These are phyloP conservation scores for Nephotettix cincticeps DNA, from an alignment of 1,140 invertebrate genomes.

Conservation along the genomic window DNA sequence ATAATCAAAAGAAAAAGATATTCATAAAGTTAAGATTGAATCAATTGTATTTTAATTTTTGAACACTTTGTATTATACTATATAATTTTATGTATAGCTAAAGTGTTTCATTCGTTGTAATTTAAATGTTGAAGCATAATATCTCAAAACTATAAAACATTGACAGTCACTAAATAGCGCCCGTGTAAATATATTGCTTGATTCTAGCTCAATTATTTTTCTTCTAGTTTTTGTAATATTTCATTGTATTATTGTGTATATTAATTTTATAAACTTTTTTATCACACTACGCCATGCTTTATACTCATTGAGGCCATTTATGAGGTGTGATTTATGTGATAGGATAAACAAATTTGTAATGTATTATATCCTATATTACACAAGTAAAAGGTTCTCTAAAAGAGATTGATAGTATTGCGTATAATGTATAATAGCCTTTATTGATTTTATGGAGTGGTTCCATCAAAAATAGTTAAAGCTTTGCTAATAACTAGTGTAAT, in stretches of 20 bases:
- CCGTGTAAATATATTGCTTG: neutral
- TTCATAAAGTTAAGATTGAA: neutral
- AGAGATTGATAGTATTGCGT: neutral
- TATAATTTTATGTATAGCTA: neutral
- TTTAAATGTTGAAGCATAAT: neutral
- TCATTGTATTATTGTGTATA: neutral
- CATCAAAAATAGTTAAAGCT: no score
- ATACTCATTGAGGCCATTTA: neutral
- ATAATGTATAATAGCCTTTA: no score
- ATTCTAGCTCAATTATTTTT: neutral
- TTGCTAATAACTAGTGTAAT: no score
- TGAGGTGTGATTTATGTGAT: neutral
- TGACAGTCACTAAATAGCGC: neutral
- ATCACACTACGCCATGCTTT: neutral
- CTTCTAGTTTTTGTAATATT: neutral
- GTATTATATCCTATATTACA: neutral
- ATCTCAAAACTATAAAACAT: neutral
- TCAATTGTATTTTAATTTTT: neutral
- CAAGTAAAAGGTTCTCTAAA: neutral
- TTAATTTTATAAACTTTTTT: slow-evolving; percentile 2
- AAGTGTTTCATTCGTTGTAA: neutral
- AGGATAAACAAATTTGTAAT: neutral
- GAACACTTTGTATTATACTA: neutral
- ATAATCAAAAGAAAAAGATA: no score
- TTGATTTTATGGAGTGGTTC: no score